A percentile compares a stretch with the other conserved stretches of the same genome.
phyloP scores from a whole-genome alignment of 1,140 invertebrate species.

The Mercenaria mercenaria region DNA sequence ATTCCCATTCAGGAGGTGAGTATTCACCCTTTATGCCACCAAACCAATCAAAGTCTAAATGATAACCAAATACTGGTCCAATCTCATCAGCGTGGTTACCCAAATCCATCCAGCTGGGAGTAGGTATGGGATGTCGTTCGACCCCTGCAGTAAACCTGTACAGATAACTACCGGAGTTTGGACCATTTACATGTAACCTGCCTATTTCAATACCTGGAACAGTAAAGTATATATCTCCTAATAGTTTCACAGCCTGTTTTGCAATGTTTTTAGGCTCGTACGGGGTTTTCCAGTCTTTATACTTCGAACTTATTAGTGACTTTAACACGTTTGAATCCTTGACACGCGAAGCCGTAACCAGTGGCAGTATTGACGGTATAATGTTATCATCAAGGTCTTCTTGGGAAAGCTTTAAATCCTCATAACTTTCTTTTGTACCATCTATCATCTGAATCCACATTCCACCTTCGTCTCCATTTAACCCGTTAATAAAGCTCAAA shows the following conservation, averaged over 20 bases:
- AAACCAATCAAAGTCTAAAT: not conserved
- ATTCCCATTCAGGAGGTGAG: conserved; percentile 33
- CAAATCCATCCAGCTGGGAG: not conserved
- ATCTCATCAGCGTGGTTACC: conserved; percentile 38
- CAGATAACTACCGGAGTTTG: not conserved
- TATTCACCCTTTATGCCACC: not conserved
- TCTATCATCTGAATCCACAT: not conserved
- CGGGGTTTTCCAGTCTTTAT: conserved; percentile 8
- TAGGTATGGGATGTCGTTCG: not conserved
- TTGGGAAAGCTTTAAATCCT: not conserved
- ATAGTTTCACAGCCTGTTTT: not conserved
- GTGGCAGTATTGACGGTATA: not conserved
- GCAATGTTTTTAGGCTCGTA: not conserved
- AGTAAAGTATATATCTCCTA: conserved; percentile 26
- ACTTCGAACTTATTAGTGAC: not conserved
- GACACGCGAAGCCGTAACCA: no score
- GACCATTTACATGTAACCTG: conserved; percentile 8
- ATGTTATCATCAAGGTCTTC: not conserved
- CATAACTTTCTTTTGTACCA: not conserved
- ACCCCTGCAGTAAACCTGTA: not conserved
- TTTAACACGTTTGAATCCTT: not conserved
- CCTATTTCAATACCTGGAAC: conserved; percentile 4
- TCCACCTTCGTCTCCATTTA: conserved; percentile 31
- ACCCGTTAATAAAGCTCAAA: conserved; percentile 8
- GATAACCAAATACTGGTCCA: conserved; percentile 4